Conservation (phyloP, 1,140 invertebrate genomes). For the Argopecten irradians region DNA sequence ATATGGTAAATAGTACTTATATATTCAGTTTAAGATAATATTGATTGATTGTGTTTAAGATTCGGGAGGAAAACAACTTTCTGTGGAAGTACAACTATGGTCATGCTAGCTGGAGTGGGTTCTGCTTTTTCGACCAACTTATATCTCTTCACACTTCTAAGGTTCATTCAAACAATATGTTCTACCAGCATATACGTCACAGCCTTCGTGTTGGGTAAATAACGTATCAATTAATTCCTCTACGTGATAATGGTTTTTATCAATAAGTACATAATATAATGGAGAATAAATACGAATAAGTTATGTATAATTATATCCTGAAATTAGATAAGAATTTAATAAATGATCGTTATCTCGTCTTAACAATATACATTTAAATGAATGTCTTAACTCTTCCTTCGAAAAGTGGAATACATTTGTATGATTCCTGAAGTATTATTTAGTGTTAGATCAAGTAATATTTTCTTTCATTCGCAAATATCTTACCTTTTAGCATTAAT, state of each 20-base stretch:
- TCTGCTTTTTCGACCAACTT: background rate
- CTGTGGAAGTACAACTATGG: background rate
- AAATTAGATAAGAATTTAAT: too few species aligned
- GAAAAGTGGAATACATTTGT: conserved; percentile 42
- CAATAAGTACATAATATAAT: too few species aligned
- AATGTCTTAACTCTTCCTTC: conserved; percentile 43
- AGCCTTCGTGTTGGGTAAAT: conserved; percentile 78
- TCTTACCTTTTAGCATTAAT: background rate
- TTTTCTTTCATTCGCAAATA: background rate
- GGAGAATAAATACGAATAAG: too few species aligned
- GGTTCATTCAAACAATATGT: background rate
- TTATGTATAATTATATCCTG: too few species aligned
- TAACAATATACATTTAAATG: background rate
- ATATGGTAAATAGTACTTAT: too few species aligned
- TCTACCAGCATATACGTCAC: conserved; percentile 81
- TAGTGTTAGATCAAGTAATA: background rate
- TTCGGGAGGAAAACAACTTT: background rate
- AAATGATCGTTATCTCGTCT: too few species aligned
- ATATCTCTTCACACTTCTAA: background rate
- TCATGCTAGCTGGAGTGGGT: background rate
- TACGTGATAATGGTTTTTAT: too few species aligned
- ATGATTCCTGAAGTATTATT: background rate
- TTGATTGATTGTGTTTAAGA: too few species aligned
- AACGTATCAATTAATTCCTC: too few species aligned
- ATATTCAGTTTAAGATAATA: too few species aligned